Conservation (phyloP, 2,797 vertebrate species). For the Aselliscus stoliczkanus region DNA sequence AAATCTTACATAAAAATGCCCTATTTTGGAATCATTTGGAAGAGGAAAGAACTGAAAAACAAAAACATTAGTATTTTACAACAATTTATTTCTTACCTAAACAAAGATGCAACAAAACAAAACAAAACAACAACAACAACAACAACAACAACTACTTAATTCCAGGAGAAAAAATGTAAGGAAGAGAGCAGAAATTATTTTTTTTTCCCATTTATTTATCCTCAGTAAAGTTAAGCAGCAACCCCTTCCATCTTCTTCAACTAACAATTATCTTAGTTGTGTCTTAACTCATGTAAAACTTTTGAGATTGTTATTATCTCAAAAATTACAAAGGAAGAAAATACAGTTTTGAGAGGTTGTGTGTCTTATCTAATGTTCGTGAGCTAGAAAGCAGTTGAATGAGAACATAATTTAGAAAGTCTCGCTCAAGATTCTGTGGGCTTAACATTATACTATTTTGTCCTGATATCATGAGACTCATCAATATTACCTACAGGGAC, state of each 20-base stretch:
- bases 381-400: not conserved
- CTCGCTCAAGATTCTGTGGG: not conserved
- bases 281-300: not conserved
- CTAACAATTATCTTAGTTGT: not conserved
- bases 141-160: not conserved
- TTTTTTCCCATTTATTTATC: not conserved
- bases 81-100: not conserved
- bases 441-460: not conserved
- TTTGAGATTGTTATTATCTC: not conserved
- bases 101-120: not conserved
- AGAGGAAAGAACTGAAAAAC: not conserved
- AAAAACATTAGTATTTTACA: slow-evolving; percentile 2
- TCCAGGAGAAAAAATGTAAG: not conserved
- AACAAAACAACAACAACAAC: too few relatives aligned
- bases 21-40: not conserved
- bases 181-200: not conserved
- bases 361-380: not conserved
- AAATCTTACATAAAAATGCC: not conserved
- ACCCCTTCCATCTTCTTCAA: not conserved
- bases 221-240: not conserved
- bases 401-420: not conserved
- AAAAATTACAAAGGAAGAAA: not conserved
- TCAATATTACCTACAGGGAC: not conserved
- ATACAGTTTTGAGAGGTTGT: not conserved
- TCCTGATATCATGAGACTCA: not conserved